phyloP scores from a whole-genome alignment of 2,113 vertebrate species.

The Perca flavescens region DNA sequence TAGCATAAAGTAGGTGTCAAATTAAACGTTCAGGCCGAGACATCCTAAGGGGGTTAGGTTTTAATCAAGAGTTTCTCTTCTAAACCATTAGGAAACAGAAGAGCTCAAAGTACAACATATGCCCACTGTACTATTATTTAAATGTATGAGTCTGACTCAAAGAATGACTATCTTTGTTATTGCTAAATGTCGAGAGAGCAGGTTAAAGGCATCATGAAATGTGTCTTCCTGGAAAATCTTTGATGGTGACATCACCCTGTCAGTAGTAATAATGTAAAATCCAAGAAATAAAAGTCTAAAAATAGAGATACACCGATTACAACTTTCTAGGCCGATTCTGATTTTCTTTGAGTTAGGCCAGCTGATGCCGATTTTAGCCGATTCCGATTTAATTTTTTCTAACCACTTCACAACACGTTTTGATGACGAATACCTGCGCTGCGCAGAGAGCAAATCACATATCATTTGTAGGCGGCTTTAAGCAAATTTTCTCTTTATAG shows the following conservation, averaged over 20 bases:
- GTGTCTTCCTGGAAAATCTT: not conserved
- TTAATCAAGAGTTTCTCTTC: slow-evolving; percentile 1
- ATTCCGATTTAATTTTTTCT: no score
- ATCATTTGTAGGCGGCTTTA: no score
- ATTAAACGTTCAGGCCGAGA: slow-evolving; percentile 39
- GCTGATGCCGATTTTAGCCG: no score
- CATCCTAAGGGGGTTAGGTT: not conserved
- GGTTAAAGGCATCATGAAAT: not conserved
- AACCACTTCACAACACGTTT: no score
- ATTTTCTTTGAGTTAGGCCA: no score
- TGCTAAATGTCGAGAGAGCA: not conserved
- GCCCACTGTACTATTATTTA: not conserved
- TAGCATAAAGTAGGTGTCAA: slow-evolving; percentile 21
- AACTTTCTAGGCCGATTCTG: no score
- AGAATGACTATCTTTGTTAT: not conserved
- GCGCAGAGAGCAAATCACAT: no score
- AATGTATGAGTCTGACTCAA: not conserved
- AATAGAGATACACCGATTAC: no score
- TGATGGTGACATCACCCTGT: not conserved
- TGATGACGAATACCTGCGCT: no score
- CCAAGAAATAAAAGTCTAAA: not conserved
- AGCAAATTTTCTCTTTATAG: not conserved
- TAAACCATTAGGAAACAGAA: not conserved
- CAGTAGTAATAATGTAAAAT: not conserved
- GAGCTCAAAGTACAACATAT: not conserved